These are phyloP conservation scores for Scylla paramamosain DNA, from an alignment of 1,140 invertebrate species.

Conservation along the genomic window DNA sequence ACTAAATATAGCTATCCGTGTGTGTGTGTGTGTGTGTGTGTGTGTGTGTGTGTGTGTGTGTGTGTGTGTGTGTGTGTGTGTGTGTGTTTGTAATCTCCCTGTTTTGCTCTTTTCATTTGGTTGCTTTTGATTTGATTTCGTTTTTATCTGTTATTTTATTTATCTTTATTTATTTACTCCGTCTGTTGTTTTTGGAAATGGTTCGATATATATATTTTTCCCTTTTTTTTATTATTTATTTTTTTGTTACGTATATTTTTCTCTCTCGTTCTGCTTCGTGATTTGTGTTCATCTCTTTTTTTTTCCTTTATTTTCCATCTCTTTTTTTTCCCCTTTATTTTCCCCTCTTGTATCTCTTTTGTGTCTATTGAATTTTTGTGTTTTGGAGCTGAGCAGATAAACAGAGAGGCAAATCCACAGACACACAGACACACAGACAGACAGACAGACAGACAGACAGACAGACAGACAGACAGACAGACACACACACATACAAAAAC, in stretches of 20 bases:
- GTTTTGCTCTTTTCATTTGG: not conserved
- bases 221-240: not conserved
- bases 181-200: too few species aligned
- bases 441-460: not conserved
- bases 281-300: not conserved
- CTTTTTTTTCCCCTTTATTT: not conserved
- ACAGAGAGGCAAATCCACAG: not conserved
- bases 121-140: not conserved
- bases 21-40: not conserved
- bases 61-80: not conserved
- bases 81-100: too few species aligned
- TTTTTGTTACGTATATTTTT: not conserved
- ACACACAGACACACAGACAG: not conserved
- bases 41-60: not conserved
- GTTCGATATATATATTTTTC: too few species aligned
- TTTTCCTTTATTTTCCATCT: not conserved
- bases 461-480: not conserved
- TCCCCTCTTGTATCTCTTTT: not conserved
- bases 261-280: conserved; percentile 24
- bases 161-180: too few species aligned
- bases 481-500: too few species aligned
- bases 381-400: not conserved
- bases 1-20: not conserved
- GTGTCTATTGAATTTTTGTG: not conserved
- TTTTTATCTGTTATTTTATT: too few species aligned